Conservation (phyloP, 2,888 invertebrate genomes). For the Clanis bilineata region DNA sequence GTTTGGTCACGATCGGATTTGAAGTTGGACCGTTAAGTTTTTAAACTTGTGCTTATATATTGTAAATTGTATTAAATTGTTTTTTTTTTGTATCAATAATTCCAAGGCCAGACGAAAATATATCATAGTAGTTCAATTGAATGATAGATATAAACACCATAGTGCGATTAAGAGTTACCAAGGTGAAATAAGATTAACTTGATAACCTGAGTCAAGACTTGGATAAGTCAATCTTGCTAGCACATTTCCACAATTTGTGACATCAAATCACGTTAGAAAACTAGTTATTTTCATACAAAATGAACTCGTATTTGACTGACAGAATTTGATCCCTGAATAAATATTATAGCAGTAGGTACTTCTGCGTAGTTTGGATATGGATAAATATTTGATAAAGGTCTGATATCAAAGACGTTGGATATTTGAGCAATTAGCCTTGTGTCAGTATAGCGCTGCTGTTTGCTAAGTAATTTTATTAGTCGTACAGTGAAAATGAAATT, state of each 20-base stretch:
- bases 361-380: neutral
- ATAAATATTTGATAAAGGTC: slow-evolving; percentile 2
- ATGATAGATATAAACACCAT: no score
- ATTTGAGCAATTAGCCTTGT: slow-evolving; percentile 2
- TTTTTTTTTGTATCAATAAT: no score
- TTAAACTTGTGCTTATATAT: no score
- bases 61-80: no score
- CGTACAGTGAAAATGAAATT: neutral
- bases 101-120: no score
- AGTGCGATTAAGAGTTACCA: no score
- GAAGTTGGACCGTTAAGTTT: no score
- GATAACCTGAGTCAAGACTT: no score
- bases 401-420: slow-evolving; percentile 2
- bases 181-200: no score
- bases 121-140: no score
- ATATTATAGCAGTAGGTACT: slow-evolving; percentile 3
- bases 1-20: no score
- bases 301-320: neutral
- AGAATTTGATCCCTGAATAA: neutral
- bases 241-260: neutral
- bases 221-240: no score
- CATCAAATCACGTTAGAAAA: neutral
- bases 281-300: neutral
- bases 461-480: neutral
- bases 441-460: neutral